A percentile compares a stretch with the other conserved stretches of the same genome.
Evolutionary conservation across 2,888 invertebrate genomes (phyloP).

Genomic region (Celastrina argiolus): DNA sequence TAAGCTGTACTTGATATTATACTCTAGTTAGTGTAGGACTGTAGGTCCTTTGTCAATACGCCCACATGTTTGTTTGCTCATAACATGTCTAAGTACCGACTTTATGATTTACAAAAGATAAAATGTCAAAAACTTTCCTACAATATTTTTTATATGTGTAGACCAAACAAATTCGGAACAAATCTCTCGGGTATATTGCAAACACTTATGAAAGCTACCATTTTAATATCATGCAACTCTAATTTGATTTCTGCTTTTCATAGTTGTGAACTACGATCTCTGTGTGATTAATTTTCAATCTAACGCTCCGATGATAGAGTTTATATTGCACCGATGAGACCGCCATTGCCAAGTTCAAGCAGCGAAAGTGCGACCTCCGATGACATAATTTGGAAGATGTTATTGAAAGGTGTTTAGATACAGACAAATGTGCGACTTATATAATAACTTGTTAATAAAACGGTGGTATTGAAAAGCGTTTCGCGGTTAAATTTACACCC

Average conservation of each 20-base stretch:
- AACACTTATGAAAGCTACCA: neutral
- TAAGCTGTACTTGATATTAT: constrained; percentile 9
- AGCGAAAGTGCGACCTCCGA: constrained; percentile 57
- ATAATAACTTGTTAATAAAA: neutral
- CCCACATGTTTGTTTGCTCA: neutral
- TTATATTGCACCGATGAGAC: neutral
- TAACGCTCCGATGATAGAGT: neutral
- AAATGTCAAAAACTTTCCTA: no score
- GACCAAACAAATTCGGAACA: neutral
- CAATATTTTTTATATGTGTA: no score
- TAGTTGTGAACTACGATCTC: neutral
- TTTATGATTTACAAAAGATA: neutral
- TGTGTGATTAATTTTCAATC: neutral
- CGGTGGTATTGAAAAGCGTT: neutral
- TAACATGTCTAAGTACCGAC: neutral
- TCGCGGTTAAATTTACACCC: neutral
- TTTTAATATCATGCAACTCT: neutral
- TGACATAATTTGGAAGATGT: constrained; percentile 37
- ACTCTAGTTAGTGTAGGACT: neutral
- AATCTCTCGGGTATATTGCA: neutral
- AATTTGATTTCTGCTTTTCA: neutral
- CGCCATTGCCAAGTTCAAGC: constrained; percentile 56
- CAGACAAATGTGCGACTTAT: neutral
- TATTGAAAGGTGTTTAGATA: constrained; percentile 2
- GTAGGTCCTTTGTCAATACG: neutral